phyloP scores from a whole-genome alignment of 2,888 invertebrate genomes.

The Dolichomitus sp. region DNA sequence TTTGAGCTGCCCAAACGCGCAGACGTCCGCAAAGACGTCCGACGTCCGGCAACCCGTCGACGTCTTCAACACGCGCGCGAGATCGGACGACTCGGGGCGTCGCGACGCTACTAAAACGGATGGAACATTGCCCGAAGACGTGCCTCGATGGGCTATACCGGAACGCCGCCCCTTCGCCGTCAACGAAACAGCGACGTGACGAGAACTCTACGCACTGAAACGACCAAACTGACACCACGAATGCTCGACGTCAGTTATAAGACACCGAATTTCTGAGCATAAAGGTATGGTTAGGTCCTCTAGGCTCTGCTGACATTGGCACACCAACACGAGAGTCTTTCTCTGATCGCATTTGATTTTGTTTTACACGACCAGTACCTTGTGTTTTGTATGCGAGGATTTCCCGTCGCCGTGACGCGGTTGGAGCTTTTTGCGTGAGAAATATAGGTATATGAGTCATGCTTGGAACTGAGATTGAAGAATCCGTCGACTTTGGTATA shows the following conservation, averaged over 20 bases:
- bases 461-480: neutral
- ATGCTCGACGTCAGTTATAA: neutral
- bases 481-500: slow-evolving; percentile 47
- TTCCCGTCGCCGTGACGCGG: neutral
- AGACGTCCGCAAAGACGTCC: slow-evolving; percentile 25
- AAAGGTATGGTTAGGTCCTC: neutral
- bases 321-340: neutral
- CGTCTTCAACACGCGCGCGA: slow-evolving; percentile 49
- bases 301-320: slow-evolving; percentile 7
- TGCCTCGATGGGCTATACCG: slow-evolving; percentile 35
- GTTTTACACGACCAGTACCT: neutral
- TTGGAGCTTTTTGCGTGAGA: slow-evolving; percentile 18
- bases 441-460: slow-evolving; percentile 18
- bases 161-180: slow-evolving; percentile 13
- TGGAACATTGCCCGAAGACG: slow-evolving; percentile 66
- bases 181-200: slow-evolving; percentile 36
- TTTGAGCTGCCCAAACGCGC: slow-evolving; percentile 10
- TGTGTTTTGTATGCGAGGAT: neutral
- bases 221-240: slow-evolving; percentile 2
- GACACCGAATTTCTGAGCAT: neutral
- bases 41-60: slow-evolving; percentile 58
- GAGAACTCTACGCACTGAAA: slow-evolving; percentile 2
- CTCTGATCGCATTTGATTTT: neutral
- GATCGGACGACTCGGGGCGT: slow-evolving; percentile 76
- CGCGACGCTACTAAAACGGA: slow-evolving; percentile 81